Conservation (phyloP, 64 coral and sea anemone genomes). For the Montipora cactus region DNA sequence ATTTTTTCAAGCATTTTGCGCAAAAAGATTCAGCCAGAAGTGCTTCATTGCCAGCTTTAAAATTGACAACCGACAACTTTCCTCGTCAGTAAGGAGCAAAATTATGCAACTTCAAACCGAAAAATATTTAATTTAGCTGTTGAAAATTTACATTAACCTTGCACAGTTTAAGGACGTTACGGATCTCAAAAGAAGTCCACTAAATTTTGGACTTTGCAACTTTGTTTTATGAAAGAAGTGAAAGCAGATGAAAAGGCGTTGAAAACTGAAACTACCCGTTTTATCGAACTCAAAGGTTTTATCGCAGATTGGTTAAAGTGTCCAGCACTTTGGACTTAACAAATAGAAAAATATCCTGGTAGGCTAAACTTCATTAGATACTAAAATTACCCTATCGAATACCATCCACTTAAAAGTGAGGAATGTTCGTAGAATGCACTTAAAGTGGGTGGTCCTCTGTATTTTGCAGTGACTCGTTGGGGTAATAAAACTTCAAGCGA, state of each 20-base stretch:
- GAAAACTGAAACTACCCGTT: not conserved
- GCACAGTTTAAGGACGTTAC: no score
- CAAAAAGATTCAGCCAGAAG: no score
- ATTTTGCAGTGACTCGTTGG: not conserved
- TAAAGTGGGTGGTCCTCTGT: no score
- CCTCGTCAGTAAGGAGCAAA: not conserved
- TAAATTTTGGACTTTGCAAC: no score
- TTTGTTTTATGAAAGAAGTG: not conserved
- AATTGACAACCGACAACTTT: not conserved
- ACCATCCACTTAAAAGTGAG: not conserved
- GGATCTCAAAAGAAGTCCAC: no score
- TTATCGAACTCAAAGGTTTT: not conserved
- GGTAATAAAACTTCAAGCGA: not conserved
- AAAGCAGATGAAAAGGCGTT: not conserved
- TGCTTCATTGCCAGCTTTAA: no score
- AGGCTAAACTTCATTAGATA: not conserved
- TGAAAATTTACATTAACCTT: no score
- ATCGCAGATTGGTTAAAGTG: not conserved
- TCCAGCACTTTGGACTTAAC: not conserved
- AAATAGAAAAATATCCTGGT: not conserved
- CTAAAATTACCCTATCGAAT: no score
- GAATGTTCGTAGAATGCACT: not conserved
- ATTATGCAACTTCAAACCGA: not conserved
- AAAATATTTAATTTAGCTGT: no score
- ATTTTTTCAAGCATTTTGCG: no score